A percentile compares a stretch with the other conserved stretches of the same genome.
Conservation (phyloP, 2,113 vertebrate species). For the Chaetodon trifascialis region DNA sequence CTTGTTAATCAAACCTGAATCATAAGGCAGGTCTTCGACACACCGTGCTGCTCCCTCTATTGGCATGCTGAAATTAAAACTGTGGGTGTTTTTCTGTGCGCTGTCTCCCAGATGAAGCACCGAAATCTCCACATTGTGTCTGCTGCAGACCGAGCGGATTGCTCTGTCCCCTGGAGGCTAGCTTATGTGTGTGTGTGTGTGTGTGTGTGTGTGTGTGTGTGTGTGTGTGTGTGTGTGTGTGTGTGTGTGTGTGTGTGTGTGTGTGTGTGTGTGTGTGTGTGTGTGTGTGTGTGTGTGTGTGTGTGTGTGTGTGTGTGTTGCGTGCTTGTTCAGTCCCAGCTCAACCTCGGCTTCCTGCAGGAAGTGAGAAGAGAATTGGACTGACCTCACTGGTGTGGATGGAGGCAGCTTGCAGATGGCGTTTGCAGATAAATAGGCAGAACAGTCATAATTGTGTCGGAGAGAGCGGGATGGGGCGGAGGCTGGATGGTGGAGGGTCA, state of each 20-base stretch:
- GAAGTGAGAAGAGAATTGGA: conserved; percentile 73
- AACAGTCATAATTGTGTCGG: conserved; percentile 48
- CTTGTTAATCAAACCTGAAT: background rate
- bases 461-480: background rate
- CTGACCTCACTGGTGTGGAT: conserved; percentile 66
- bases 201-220: conserved; percentile 23
- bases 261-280: conserved; percentile 22
- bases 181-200: conserved; percentile 10
- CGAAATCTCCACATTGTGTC: conserved; percentile 26
- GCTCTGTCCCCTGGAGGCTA: conserved; percentile 17
- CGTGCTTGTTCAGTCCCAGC: conserved; percentile 30
- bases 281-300: conserved; percentile 23
- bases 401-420: conserved; percentile 68
- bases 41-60: background rate
- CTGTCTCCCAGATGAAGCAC: conserved; percentile 9
- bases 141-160: conserved; percentile 21
- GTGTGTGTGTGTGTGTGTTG: conserved; percentile 32
- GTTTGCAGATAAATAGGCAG: conserved; percentile 66
- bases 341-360: conserved; percentile 70
- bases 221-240: conserved; percentile 35
- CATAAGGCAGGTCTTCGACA: background rate
- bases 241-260: conserved; percentile 19
- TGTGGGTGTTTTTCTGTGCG: background rate
- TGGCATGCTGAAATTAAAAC: background rate
- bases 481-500: conserved; percentile 9